phyloP scores from a whole-genome alignment of 2,797 vertebrate species.

The Myotis planiceps region DNA sequence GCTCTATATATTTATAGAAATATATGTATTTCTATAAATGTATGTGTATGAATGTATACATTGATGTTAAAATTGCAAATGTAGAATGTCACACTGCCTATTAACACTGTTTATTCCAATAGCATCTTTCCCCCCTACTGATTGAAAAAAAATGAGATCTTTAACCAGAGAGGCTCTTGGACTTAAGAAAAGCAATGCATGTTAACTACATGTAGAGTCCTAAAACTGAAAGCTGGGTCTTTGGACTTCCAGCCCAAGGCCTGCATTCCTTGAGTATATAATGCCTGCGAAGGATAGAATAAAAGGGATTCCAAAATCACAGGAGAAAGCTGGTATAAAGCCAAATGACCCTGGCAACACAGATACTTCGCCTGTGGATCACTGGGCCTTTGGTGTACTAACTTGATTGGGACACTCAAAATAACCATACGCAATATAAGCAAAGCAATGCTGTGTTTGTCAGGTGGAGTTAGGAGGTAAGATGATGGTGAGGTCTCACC shows the following conservation, averaged over 20 bases:
- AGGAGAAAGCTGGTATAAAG: not conserved
- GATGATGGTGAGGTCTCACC: not conserved
- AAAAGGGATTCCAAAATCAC: not conserved
- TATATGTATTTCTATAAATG: not conserved
- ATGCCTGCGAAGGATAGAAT: not conserved
- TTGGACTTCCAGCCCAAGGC: not conserved
- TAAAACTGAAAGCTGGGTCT: not conserved
- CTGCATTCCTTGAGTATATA: not conserved
- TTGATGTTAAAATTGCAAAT: not conserved
- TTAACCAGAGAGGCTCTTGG: not conserved
- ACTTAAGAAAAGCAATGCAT: constrained; percentile 22
- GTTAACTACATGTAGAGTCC: not conserved
- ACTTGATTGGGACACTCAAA: not conserved
- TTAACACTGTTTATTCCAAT: not conserved
- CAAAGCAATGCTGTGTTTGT: not conserved
- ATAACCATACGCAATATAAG: not conserved
- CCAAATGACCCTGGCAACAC: not conserved
- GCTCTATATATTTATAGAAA: too few relatives aligned
- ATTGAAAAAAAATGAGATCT: not conserved
- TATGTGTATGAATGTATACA: not conserved
- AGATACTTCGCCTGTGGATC: not conserved
- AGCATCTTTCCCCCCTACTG: not conserved
- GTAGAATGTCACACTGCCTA: not conserved
- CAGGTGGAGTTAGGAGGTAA: not conserved
- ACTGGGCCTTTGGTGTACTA: accelerated